phyloP scores from a whole-genome alignment of 2,113 vertebrate species.

The Empidonax traillii region DNA sequence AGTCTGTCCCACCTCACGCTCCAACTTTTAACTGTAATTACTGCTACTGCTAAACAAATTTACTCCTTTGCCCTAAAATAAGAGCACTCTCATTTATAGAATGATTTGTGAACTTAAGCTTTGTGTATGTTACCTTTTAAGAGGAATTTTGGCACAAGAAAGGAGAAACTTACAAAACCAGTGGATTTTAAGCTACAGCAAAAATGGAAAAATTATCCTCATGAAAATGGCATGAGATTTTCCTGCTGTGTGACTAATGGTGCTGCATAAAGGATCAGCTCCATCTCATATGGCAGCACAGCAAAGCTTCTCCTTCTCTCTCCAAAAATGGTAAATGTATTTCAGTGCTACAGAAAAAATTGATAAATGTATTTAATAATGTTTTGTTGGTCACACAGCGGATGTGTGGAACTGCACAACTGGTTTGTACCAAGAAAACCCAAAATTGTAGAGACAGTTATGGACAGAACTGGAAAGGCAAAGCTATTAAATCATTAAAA shows the following conservation, averaged over 20 bases:
- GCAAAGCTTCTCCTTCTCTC: not conserved
- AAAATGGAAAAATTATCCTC: not conserved
- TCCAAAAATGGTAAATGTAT: not conserved
- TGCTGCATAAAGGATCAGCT: not conserved
- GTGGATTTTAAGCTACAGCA: not conserved
- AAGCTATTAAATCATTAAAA: not conserved
- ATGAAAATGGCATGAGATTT: not conserved
- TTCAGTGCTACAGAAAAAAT: not conserved
- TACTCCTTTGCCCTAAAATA: not conserved
- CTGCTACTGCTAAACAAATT: not conserved
- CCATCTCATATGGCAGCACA: not conserved
- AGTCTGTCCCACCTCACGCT: not conserved
- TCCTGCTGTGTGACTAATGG: conserved; percentile 20
- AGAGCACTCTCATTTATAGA: not conserved
- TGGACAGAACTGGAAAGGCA: not conserved
- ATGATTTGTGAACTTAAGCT: not conserved
- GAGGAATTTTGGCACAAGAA: not conserved
- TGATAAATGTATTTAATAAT: not conserved
- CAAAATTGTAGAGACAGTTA: not conserved
- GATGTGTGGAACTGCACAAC: not conserved
- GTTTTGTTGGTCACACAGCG: not conserved
- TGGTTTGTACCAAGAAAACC: not conserved
- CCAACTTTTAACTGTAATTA: not conserved
- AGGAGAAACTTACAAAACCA: not conserved
- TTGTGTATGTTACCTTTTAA: not conserved